Evolutionary conservation across 2,797 vertebrate genomes (phyloP).

Genomic region (Poecile montanus): DNA sequence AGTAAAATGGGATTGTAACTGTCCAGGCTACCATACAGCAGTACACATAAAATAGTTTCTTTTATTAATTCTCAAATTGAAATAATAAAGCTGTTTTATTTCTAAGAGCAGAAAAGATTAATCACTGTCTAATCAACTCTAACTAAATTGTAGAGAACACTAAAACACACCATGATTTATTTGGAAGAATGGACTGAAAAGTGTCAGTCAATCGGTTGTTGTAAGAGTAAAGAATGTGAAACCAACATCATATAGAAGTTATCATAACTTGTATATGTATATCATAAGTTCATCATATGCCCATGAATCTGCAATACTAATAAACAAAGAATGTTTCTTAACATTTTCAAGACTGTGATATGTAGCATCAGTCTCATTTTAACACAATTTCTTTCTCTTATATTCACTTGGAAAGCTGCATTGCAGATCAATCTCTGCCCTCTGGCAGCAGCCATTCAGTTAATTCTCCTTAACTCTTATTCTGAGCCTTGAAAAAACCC

Average conservation of each 20-base stretch:
- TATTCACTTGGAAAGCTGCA: neutral
- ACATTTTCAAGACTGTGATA: neutral
- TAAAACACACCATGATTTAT: neutral
- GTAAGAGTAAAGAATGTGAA: neutral
- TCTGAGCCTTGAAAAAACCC: neutral
- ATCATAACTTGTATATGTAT: too few species aligned
- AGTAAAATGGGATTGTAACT: neutral
- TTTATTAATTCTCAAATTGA: neutral
- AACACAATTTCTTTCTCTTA: neutral
- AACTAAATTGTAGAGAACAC: neutral
- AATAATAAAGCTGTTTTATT: neutral
- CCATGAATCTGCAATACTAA: neutral
- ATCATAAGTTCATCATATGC: neutral
- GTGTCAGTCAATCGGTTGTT: neutral
- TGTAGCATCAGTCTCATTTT: neutral
- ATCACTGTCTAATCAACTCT: neutral
- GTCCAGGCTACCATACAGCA: neutral
- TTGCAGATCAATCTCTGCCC: neutral
- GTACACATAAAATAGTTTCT: neutral
- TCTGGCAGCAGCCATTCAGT: neutral
- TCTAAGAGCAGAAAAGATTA: neutral
- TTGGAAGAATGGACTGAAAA: neutral
- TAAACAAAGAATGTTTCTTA: neutral
- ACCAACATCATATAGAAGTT: neutral
- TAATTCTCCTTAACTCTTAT: neutral